Conservation (phyloP, 2,113 vertebrate genomes). For the Carettochelys insculpta region DNA sequence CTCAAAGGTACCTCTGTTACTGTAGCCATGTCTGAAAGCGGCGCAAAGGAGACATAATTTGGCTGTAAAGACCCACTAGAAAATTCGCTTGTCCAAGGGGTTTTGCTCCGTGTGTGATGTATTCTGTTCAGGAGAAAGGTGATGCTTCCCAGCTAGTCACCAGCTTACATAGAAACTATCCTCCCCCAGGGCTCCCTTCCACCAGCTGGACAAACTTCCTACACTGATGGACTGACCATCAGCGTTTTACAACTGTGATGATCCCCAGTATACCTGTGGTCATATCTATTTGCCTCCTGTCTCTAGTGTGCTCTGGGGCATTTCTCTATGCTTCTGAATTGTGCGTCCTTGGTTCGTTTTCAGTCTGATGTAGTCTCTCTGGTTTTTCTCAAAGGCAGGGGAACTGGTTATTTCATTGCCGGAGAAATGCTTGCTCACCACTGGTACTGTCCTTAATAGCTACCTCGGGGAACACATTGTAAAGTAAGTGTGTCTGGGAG, state of each 20-base stretch:
- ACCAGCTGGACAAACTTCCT: not conserved
- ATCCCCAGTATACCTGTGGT: not conserved
- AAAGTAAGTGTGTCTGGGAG: conserved; percentile 77
- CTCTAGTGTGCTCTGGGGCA: not conserved
- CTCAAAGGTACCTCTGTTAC: not conserved
- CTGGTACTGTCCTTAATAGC: conserved; percentile 85
- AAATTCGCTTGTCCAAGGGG: not conserved
- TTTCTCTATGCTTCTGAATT: too few relatives aligned
- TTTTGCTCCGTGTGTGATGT: not conserved
- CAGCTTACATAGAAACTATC: not conserved
- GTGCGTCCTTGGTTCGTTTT: not conserved
- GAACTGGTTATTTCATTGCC: conserved; percentile 89
- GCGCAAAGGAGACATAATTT: not conserved
- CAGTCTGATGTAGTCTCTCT: not conserved
- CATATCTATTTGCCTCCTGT: not conserved
- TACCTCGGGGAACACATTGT: conserved; percentile 83
- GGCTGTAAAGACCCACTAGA: not conserved
- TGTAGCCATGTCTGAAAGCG: not conserved
- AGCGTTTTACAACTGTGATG: not conserved
- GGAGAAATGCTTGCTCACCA: conserved; percentile 90
- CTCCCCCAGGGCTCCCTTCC: not conserved
- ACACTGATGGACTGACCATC: not conserved
- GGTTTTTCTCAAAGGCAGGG: conserved; percentile 76
- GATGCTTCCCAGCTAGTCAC: not conserved
- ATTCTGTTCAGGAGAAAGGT: not conserved